Conservation (phyloP, 2,797 vertebrate species). For the Myotis myotis region DNA sequence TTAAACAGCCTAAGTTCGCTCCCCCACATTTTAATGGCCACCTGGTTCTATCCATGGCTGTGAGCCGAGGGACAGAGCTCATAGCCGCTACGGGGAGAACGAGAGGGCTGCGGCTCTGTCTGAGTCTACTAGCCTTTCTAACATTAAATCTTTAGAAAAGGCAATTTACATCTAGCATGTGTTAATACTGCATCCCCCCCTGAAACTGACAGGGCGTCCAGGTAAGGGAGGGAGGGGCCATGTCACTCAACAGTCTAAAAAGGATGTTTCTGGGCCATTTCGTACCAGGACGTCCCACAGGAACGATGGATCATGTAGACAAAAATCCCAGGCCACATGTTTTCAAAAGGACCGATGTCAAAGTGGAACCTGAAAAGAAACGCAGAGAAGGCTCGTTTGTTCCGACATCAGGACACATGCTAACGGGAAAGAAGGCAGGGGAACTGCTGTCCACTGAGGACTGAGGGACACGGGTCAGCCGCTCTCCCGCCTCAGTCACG, state of each 20-base stretch:
- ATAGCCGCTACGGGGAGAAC: no score
- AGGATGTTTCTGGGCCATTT: background rate
- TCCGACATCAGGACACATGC: background rate
- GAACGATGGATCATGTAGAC: conserved; percentile 97
- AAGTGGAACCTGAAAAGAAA: conserved; percentile 93
- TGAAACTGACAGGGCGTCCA: background rate
- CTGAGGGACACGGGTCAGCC: rapidly evolving
- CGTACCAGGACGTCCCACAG: conserved; percentile 95
- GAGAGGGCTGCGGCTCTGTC: background rate
- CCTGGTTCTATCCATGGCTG: rapidly evolving
- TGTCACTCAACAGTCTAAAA: background rate
- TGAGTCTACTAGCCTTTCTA: no score
- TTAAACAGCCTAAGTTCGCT: no score
- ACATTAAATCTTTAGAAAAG: background rate
- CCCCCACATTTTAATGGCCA: background rate
- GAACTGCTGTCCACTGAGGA: background rate
- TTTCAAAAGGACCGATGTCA: conserved; percentile 96
- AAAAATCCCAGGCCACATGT: conserved; percentile 97
- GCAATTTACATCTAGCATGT: no score
- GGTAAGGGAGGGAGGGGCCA: background rate
- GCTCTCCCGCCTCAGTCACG: background rate
- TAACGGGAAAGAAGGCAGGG: background rate
- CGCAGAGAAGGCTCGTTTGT: conserved; percentile 21
- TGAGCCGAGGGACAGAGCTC: background rate
- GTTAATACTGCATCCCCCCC: no score